Evolutionary conservation across 2,888 invertebrate species (phyloP), one percentile per base, ranked within the genome.

Genomic region (Agrypnus murinus): DNA sequence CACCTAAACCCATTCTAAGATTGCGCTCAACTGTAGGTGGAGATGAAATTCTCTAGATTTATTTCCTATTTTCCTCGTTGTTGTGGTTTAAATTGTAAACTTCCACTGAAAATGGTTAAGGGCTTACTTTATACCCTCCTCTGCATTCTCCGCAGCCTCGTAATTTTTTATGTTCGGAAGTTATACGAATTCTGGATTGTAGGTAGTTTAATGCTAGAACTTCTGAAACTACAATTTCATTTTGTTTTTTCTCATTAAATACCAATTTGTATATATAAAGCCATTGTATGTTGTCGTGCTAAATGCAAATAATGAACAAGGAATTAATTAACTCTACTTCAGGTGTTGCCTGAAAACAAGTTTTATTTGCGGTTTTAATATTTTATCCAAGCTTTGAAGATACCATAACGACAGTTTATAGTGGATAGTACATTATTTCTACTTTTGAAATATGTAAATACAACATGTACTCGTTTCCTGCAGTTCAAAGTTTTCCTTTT

Each of bases 81-180:
- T 48, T 31, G 48, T 31, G 48, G 48, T 48, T 48, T 48, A 48
- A 48, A 48, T 25, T 48, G 31, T 48, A 48, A 48, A 48, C 48
- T 48, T 48, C 25, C 6, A 17, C 15, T 14, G 48, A n/a, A 48
- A 25, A n/a, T 25, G 25, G n/a, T n/a, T 25, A 48, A 48, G 48
- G 25, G 19, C 10, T 25, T 25, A 31, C 48, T 48, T 48, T 19
- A 48, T 40, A 40, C 43, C 43, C 43, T 15, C 15, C 43, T 43
- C 15, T 43, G 14, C 43, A 43, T 43, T 43, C 43, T 43, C 15
- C 43, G 15, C 43, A 7, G 15, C 43, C 43, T 43, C 43, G 15
- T 43, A 43, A 43, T 43, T 43, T 15, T 43, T 43, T 43, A 43
- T 15, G 14, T 15, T 5, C 12, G 43, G 15, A 43, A 43, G 43